Conservation (phyloP, 2,888 invertebrate genomes). For the Macrophya annulata region DNA sequence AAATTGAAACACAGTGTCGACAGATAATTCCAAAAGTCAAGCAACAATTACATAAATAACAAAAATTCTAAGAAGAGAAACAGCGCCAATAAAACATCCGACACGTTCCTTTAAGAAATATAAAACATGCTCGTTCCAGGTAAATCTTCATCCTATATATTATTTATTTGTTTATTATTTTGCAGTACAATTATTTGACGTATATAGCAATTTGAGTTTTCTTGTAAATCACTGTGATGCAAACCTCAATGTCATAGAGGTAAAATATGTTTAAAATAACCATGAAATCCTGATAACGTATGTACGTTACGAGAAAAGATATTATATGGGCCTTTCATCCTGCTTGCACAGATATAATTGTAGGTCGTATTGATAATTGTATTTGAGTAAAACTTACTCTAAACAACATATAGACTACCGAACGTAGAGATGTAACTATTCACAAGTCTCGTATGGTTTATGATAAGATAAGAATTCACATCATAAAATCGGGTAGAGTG, state of each 20-base stretch:
- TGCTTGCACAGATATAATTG: neutral
- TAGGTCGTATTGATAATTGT: conserved; percentile 11
- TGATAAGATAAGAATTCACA: conserved; percentile 37
- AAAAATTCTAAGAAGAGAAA: neutral
- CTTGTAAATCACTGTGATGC: neutral
- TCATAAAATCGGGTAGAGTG: neutral
- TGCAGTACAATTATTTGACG: neutral
- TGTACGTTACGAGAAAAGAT: neutral
- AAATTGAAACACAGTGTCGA: conserved; percentile 9
- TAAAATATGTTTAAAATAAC: neutral
- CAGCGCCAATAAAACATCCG: neutral
- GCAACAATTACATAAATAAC: neutral
- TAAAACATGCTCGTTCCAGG: conserved; percentile 49
- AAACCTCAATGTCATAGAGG: neutral
- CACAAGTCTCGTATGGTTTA: neutral
- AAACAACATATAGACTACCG: neutral
- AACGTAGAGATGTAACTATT: neutral
- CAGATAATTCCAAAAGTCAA: neutral
- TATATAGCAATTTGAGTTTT: neutral
- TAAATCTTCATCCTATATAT: neutral
- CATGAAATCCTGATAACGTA: neutral
- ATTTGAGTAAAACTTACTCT: neutral
- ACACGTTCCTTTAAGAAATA: conserved; percentile 5
- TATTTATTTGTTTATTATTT: neutral
- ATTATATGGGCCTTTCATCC: neutral